phyloP scores from a whole-genome alignment of 2,888 invertebrate genomes.

The Alloscopus bannaensis region DNA sequence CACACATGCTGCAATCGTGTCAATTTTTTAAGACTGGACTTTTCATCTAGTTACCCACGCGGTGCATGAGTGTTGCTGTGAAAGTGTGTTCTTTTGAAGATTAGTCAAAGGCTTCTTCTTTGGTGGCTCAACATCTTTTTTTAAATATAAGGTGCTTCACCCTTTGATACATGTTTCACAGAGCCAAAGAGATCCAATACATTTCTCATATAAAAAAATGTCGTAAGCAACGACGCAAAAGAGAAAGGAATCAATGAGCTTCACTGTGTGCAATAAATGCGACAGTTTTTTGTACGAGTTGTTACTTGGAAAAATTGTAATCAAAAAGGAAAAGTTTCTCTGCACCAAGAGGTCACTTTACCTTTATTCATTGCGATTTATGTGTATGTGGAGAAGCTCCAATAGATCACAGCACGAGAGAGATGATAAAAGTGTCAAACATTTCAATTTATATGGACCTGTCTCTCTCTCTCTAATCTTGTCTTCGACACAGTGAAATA shows the following conservation, averaged over 20 bases:
- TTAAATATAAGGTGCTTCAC: not conserved
- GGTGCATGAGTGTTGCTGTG: too few relatives aligned
- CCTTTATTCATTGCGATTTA: constrained; percentile 15
- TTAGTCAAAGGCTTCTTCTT: constrained; percentile 19
- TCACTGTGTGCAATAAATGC: constrained; percentile 10
- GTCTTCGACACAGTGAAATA: not conserved
- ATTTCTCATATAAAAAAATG: constrained; percentile 3
- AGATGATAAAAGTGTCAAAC: constrained; percentile 27
- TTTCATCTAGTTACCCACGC: too few relatives aligned
- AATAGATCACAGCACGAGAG: not conserved
- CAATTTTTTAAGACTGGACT: too few relatives aligned
- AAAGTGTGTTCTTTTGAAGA: constrained; percentile 5
- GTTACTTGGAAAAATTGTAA: not conserved
- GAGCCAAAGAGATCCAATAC: constrained; percentile 6
- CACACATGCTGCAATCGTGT: too few relatives aligned
- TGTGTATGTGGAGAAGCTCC: not conserved
- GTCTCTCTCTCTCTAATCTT: not conserved
- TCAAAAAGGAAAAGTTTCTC: not conserved
- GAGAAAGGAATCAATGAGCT: constrained; percentile 9
- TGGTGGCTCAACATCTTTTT: not conserved
- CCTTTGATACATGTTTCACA: not conserved
- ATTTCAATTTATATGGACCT: constrained; percentile 4
- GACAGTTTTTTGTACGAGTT: not conserved
- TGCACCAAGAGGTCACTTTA: constrained; percentile 30
- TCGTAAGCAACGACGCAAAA: not conserved